Evolutionary conservation across 2,113 vertebrate species (phyloP), one percentile per base, ranked within the genome.

Genomic region (Spilogale gracilis): DNA sequence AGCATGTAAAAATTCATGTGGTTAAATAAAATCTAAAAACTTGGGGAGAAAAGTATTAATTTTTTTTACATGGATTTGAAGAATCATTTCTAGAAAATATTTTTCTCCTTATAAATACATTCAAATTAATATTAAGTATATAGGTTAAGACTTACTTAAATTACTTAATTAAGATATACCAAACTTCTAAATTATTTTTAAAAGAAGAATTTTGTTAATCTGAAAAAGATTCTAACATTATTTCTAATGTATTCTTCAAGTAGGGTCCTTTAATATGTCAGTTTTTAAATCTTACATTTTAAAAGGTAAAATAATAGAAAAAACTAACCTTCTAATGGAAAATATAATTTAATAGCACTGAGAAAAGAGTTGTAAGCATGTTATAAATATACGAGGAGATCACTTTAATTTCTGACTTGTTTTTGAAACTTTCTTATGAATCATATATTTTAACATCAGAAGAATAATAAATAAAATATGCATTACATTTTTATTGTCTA

Each of bases 131-230:
- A 96, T 95, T 96, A 98, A 93, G 83, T 97, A 98, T 98, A 88
- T 98, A 95, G 95, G 95, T 97, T 98, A 98, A 98, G 90, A 97
- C 94, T 97, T 96, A 91, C 96, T 98, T 98, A 98, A 98, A 98
- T 98, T 98, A 95, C 94, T 98, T 98, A 98, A 96, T 98, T 98
- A 98, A 95, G 98, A 94, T 98, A 97, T 97, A 95, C 88, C 97
- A 89, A 98, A 98, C 98, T 97, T 97, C 91, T 97, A 97, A 98
- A 95, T 97, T 96, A 98, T 97, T 98, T 95, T 98, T 95, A 96
- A 98, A 98, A 98, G 89, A 95, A 97, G 92, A 95, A 98, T 97
- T 97, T 98, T 97, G 91, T 89, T 98, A 98, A 98, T 94, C 97
- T 97, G 96, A 93, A 96, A 98, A 98, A 98, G 98, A 97, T 27